Base-by-base conservation (phyloP, 2,888 invertebrate genomes). In the Itoplectis maculator region DNA sequence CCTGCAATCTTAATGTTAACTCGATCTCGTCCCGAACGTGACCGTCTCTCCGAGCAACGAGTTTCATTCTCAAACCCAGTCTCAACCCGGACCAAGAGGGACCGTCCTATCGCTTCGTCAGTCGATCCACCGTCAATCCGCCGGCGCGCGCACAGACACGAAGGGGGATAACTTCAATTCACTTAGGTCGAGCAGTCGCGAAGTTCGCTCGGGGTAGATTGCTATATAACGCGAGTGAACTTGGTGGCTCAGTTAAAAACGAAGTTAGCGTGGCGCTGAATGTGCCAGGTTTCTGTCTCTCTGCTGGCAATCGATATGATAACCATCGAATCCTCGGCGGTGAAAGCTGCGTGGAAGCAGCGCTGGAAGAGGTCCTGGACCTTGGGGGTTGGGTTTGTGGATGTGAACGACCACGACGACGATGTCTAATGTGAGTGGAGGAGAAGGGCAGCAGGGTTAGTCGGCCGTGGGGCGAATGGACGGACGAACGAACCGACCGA, bases 241-340 rank as follows among this genome's bases (percentile, higher is more conserved):
- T 79, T 59, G 85, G 84, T 85, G 90, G 89, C 88, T 90, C 88
- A 63, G 20, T 70, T 85, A 89, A 91, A 90, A 92, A 91, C 90
- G 87, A 92, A 92, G 91, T 92, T 92, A 91, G 88, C 88, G 88
- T n/a, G n/a, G n/a, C 85, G 82, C 85, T 89, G 86, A 88, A 63
- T 61, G 35, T 51, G 23, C 42, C 20, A 8, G 29, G 37, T 70
- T 11, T 35, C n/a, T 23, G 9, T 56, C 20, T 56, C 47, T n/a
- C 18, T 49, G 51, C 59, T 47, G 61, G 89, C 90, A 91, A 91
- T 92, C 92, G 91, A 92, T 92, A 91, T 91, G 90, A 90, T 91
- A 91, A 89, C 89, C 88, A 89, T 90, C 89, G 89, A 91, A 90
- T 91, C 90, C 89, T 81, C 23, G 89, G 87, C n/a, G n/a, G n/a